Conservation (phyloP, 2,113 vertebrate species). For the Osmerus eperlanus region DNA sequence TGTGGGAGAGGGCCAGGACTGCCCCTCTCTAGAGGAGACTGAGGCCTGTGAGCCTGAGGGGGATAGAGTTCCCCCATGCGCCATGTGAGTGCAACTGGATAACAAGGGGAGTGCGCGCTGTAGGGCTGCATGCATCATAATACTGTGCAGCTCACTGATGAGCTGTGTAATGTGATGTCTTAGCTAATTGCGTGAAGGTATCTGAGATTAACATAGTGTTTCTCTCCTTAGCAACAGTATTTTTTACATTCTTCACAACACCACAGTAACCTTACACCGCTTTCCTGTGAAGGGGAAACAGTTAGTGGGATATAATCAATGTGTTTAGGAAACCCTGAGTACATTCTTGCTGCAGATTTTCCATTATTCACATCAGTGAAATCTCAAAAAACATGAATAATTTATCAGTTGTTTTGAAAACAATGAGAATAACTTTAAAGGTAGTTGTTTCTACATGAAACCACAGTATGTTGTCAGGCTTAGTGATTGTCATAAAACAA, state of each 20-base stretch:
- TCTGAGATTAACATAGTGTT: slow-evolving; percentile 2
- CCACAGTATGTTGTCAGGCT: no score
- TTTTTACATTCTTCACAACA: background rate
- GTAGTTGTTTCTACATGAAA: no score
- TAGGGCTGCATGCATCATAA: background rate
- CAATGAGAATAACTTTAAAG: no score
- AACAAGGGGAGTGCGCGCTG: background rate
- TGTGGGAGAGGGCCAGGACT: slow-evolving; percentile 76
- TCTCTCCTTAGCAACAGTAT: background rate
- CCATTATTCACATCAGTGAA: slow-evolving; percentile 27
- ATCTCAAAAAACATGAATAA: no score
- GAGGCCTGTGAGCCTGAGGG: slow-evolving; percentile 78
- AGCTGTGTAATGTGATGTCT: no score
- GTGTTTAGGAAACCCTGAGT: slow-evolving; percentile 24
- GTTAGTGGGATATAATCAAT: background rate
- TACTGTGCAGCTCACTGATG: no score
- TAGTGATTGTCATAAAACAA: no score
- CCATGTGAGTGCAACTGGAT: slow-evolving; percentile 77
- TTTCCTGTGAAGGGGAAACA: slow-evolving; percentile 1
- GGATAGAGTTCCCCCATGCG: slow-evolving; percentile 76
- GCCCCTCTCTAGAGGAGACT: slow-evolving; percentile 79
- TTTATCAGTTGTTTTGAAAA: no score
- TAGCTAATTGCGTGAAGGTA: background rate
- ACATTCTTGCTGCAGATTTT: slow-evolving; percentile 33
- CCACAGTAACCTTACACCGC: slow-evolving; percentile 13